These are phyloP conservation scores for Albula goreensis DNA, from an alignment of 2,113 vertebrate genomes.

Conservation along the genomic window DNA sequence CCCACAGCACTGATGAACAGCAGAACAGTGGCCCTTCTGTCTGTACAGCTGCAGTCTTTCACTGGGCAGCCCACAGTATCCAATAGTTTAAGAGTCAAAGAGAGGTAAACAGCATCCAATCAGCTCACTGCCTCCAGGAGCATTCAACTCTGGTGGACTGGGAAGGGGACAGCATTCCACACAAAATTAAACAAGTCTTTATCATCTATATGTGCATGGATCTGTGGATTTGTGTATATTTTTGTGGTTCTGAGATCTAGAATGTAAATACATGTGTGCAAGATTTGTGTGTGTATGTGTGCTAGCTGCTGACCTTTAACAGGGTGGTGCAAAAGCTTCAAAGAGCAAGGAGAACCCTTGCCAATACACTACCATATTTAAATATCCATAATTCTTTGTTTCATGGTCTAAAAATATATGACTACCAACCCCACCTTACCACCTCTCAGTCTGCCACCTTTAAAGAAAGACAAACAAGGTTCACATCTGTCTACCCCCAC, in stretches of 20 bases:
- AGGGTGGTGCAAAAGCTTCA: not conserved
- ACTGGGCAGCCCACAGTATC: not conserved
- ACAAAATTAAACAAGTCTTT: not conserved
- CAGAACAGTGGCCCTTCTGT: constrained; percentile 1
- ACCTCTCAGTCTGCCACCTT: not conserved
- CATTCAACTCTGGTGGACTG: not conserved
- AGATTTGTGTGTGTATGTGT: not conserved
- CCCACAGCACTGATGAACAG: constrained; percentile 29
- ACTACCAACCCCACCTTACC: not conserved
- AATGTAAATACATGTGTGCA: not conserved
- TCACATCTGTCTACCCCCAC: not conserved
- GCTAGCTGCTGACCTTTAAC: not conserved
- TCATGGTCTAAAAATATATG: not conserved
- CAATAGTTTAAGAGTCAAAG: not conserved
- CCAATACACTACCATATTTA: not conserved
- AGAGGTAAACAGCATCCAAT: constrained; percentile 7
- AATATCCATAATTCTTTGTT: not conserved
- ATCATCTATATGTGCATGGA: not conserved
- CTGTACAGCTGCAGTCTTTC: not conserved
- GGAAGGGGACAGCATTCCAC: not conserved
- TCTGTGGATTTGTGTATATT: not conserved
- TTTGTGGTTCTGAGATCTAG: not conserved
- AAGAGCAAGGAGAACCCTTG: not conserved
- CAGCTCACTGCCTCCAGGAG: not conserved
- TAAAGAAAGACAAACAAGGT: not conserved